Evolutionary conservation across 1,140 invertebrate genomes (phyloP), one percentile per base, ranked within the genome.

Genomic region (Cataglyphis hispanica): DNA sequence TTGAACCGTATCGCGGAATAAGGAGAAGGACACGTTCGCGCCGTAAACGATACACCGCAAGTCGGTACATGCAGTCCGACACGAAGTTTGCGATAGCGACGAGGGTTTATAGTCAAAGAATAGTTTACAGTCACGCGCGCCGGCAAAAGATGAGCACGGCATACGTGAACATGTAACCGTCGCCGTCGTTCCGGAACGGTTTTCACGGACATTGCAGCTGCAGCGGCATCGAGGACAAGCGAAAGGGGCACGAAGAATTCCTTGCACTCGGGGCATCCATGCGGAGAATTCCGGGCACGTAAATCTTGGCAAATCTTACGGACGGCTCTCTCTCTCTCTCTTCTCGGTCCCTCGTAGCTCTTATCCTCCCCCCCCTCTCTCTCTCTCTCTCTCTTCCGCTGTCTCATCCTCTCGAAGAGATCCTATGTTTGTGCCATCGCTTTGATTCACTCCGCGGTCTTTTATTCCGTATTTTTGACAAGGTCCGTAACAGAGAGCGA

Each of bases 231-330:
- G 53, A 60, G 56, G 67, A 63, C 84, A 63, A 85, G 61, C 77
- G 60, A 87, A 80, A 81, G 67, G 67, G 88, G 61, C 50, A 86
- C 78, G 74, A 89, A 89, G 87, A 89, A 90, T 89, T 89, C 86
- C 89, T 90, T 87, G 72, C 80, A 74, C 75, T 81, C 87, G 78
- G 40, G 66, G 85, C 80, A 87, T 90, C 89, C 89, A 70, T 90
- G 89, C 85, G 70, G 63, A 46, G 81, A 90, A 90, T 90, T 87
- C 89, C 89, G 89, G 66, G 80, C 89, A 90, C 89, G 89, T 90
- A 89, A 89, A 90, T 87, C 89, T 90, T 89, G 85, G 89, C 89
- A 90, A 89, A 90, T 89, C 88, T 90, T 87, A 86, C 89, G 80
- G 87, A 86, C 78, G 75, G 85, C 25, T 76, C 80, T 76, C 70